Evolutionary conservation across 2,888 invertebrate species (phyloP).

Genomic region (Sarcophaga rosellei): DNA sequence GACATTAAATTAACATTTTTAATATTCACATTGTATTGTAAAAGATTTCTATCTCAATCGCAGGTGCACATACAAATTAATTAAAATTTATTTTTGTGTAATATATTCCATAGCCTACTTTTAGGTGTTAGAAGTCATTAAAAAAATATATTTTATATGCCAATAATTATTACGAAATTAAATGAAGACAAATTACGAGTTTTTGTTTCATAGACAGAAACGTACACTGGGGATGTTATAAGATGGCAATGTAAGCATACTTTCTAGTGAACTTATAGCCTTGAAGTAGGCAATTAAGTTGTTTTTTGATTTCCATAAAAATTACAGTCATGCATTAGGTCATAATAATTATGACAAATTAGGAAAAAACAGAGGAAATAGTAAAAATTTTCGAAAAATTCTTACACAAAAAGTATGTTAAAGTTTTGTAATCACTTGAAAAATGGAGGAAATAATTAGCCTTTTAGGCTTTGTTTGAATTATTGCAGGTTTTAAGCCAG

Average conservation of each 20-base stretch:
- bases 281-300: constrained; percentile 17
- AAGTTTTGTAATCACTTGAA: no score
- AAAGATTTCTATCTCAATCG: constrained; percentile 27
- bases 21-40: constrained; percentile 2
- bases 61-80: constrained; percentile 11
- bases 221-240: not conserved
- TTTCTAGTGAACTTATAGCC: not conserved
- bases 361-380: no score
- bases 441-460: no score
- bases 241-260: constrained; percentile 15
- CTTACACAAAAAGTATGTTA: no score
- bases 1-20: not conserved
- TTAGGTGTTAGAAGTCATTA: constrained; percentile 25
- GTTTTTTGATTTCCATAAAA: not conserved
- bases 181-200: not conserved
- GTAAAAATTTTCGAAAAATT: no score
- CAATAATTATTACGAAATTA: constrained; percentile 3
- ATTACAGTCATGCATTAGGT: no score
- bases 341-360: no score
- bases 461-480: no score
- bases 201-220: not conserved
- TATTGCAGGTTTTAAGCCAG: no score
- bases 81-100: not conserved
- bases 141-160: constrained; percentile 1
- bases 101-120: constrained; percentile 23